A percentile compares a stretch with the other conserved stretches of the same genome.
These are phyloP conservation scores for Melangyna quadrimaculata DNA, from an alignment of 2,888 invertebrate species.

Conservation along the genomic window DNA sequence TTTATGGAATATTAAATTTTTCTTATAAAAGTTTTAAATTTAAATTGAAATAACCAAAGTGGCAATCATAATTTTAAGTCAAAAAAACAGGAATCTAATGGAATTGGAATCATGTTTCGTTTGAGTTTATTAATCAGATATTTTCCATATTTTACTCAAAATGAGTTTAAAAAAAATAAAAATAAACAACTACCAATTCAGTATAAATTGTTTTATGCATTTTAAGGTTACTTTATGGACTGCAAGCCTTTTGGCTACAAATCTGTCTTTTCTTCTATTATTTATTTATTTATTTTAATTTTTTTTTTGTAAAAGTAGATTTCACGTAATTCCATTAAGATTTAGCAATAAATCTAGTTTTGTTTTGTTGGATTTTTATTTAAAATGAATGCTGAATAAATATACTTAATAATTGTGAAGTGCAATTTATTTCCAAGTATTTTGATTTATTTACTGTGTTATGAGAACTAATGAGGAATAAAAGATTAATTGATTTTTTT, in stretches of 20 bases:
- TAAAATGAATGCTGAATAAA: slow-evolving; percentile 5
- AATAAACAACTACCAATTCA: no score
- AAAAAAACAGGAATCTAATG: slow-evolving; percentile 22
- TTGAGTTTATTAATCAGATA: slow-evolving; percentile 63
- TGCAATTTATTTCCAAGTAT: slow-evolving; percentile 24
- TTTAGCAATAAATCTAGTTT: slow-evolving; percentile 55
- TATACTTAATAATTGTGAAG: slow-evolving; percentile 12
- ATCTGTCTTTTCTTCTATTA: background rate
- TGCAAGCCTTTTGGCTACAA: slow-evolving; percentile 14
- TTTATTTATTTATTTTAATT: no score
- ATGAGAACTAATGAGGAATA: slow-evolving; percentile 28
- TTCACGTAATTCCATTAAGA: slow-evolving; percentile 44
- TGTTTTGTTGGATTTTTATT: slow-evolving; percentile 18
- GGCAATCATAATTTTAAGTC: background rate
- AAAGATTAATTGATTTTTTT: background rate
- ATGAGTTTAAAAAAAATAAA: background rate
- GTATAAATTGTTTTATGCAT: slow-evolving; percentile 4
- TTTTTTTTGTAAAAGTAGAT: background rate
- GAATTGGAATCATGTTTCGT: slow-evolving; percentile 62
- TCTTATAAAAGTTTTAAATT: no score
- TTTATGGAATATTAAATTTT: no score
- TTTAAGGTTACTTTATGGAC: slow-evolving; percentile 51
- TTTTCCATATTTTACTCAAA: slow-evolving; percentile 60
- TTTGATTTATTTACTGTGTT: slow-evolving; percentile 29
- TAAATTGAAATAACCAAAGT: background rate